Conservation (phyloP, 2,797 vertebrate species). For the Vespertilio murinus region DNA sequence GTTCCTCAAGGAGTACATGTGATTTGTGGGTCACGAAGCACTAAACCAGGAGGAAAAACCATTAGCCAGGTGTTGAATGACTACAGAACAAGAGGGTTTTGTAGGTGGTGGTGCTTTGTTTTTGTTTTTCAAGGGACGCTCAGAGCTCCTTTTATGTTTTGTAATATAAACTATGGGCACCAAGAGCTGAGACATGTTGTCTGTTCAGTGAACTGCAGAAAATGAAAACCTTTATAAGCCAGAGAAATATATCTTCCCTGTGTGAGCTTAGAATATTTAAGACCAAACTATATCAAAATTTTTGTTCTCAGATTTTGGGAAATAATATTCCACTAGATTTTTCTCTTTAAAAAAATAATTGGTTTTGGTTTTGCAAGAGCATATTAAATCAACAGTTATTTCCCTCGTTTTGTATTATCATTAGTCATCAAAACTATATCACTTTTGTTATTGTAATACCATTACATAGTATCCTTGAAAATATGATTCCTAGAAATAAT, state of each 20-base stretch:
- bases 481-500: background rate
- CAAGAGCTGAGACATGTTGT: slow-evolving; percentile 36
- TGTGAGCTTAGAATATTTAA: slow-evolving; percentile 52
- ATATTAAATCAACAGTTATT: background rate
- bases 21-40: background rate
- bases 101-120: background rate
- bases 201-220: slow-evolving; percentile 51
- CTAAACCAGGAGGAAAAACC: background rate
- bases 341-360: background rate
- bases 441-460: background rate
- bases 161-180: background rate
- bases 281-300: background rate
- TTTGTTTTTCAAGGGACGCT: background rate
- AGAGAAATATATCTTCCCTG: slow-evolving; percentile 16
- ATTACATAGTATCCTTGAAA: background rate
- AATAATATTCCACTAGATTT: slow-evolving; percentile 20
- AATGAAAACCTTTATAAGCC: slow-evolving; percentile 52
- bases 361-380: background rate
- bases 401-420: background rate
- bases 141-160: background rate
- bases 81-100: background rate
- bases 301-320: slow-evolving; percentile 33
- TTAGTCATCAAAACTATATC: background rate
- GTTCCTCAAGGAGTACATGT: background rate
- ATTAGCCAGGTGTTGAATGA: background rate